Percentiles rank a stretch among this genome's conserved stretches.
These are phyloP conservation scores for Hirtodrosophila trivittata DNA, from an alignment of 2,888 invertebrate genomes.

Conservation along the genomic window DNA sequence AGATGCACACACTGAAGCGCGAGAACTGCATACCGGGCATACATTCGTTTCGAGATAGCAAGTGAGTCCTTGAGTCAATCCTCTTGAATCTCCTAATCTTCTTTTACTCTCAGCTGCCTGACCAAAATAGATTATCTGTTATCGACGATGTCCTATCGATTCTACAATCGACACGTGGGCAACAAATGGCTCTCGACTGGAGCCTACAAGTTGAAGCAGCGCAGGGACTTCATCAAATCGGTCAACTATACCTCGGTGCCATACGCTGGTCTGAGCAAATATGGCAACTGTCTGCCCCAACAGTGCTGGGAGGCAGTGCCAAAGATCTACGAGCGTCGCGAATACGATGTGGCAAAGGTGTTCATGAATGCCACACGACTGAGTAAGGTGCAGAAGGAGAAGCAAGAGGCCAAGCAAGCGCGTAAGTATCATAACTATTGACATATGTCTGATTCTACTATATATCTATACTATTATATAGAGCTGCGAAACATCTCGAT, in stretches of 20 bases:
- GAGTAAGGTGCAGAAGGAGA: background rate
- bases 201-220: background rate
- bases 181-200: background rate
- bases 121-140: slow-evolving; percentile 10
- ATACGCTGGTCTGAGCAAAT: slow-evolving; percentile 11
- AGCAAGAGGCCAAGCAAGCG: background rate
- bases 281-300: background rate
- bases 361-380: background rate
- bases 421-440: slow-evolving; percentile 7
- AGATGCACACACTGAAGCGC: background rate
- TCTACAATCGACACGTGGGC: slow-evolving; percentile 30
- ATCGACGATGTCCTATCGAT: slow-evolving; percentile 29
- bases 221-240: slow-evolving; percentile 3
- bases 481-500: background rate
- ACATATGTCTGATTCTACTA: background rate
- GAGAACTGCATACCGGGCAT: slow-evolving; percentile 13
- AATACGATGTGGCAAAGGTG: slow-evolving; percentile 11
- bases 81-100: background rate
- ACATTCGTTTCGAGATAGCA: background rate
- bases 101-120: slow-evolving; percentile 1
- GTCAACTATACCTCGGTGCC: slow-evolving; percentile 22
- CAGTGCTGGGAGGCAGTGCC: too few relatives aligned
- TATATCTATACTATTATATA: background rate
- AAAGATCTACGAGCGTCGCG: slow-evolving; percentile 2
- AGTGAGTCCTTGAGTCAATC: too few relatives aligned